Base-by-base conservation (phyloP, 2,113 vertebrate species). In the Anguilla rostrata region DNA sequence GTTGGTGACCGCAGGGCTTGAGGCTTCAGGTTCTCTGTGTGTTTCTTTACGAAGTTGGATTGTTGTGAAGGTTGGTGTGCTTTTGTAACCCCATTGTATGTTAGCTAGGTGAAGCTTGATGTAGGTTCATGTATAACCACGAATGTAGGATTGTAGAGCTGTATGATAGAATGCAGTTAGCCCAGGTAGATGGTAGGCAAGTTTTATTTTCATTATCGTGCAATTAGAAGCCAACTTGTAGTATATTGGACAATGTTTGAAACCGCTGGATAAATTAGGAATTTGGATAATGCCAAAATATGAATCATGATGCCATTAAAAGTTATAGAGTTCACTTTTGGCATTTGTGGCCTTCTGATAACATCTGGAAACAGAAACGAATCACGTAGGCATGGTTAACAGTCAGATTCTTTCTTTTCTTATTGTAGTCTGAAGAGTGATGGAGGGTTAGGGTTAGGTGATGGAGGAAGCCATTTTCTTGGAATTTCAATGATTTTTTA, bases 1-100 rank as follows among this genome's bases (percentile, higher is more conserved):
- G 91, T 94, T 94, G 88, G 91, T 89, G 89, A 91, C 89, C 88
- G 89, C 92, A 91, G 92, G 92, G 94, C 87, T 90, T 86, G 91
- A 93, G 93, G 91, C 93, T 90, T 88, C 87, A 93, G 90, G 90
- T 90, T 90, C 85, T 91, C 91, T 88, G 83, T 91, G 84, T 83
- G 82, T 91, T 89, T 89, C 91, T 93, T 88, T 89, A 91, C 88
- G 89, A 86, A 83, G 43, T 0, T 87, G 88, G 92, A 91, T 22
- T 89, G 87, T 91, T 81, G 84, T 88, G 89, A 78, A 71, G 41
- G 84, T 88, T 90, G 86, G 88, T 89, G 88, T 89, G 88, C 89
- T 90, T 85, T 91, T 89, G 88, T 92, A 71, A 90, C 91, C 87
- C 8, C 85, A 80, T 89, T 90, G 89, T 93, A 89, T 9, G 92